Evolutionary conservation across 2,888 invertebrate species (phyloP).

Genomic region (Cremastinae sp.): DNA sequence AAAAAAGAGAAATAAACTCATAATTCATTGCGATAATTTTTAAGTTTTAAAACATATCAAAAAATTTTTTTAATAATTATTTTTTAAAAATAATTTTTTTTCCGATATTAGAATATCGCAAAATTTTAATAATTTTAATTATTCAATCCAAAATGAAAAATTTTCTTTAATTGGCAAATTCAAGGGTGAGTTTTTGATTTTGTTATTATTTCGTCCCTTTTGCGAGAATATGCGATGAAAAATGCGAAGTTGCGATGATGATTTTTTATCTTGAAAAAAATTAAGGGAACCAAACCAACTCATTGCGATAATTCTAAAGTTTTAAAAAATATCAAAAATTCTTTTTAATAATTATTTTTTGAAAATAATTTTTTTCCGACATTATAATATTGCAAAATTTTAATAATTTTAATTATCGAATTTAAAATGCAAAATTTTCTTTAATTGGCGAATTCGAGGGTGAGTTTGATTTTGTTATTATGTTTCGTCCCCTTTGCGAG

Average conservation of each 20-base stretch:
- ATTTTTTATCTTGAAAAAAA: slow-evolving; percentile 34
- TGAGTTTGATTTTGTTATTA: slow-evolving; percentile 3
- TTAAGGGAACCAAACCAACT: too few species aligned
- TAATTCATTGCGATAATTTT: too few species aligned
- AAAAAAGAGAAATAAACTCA: too few species aligned
- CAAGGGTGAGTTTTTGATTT: background rate
- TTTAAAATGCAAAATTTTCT: background rate
- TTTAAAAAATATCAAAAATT: too few species aligned
- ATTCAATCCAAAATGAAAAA: background rate
- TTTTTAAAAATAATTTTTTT: too few species aligned
- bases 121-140: background rate
- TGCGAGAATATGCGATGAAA: background rate
- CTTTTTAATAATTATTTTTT: too few species aligned
- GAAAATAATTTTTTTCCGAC: too few species aligned
- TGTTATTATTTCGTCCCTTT: slow-evolving; percentile 7
- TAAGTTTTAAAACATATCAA: too few species aligned
- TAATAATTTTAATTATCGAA: background rate
- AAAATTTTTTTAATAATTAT: too few species aligned
- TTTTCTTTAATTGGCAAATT: background rate
- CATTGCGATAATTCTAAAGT: too few species aligned
- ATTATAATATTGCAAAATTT: too few species aligned
- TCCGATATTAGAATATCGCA: too few species aligned
- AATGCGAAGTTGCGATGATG: slow-evolving; percentile 50
- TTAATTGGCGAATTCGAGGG: background rate
- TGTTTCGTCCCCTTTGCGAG: slow-evolving; percentile 9